These are phyloP conservation scores for Serrognathus titanus DNA, from an alignment of 2,888 invertebrate genomes.

Conservation along the genomic window DNA sequence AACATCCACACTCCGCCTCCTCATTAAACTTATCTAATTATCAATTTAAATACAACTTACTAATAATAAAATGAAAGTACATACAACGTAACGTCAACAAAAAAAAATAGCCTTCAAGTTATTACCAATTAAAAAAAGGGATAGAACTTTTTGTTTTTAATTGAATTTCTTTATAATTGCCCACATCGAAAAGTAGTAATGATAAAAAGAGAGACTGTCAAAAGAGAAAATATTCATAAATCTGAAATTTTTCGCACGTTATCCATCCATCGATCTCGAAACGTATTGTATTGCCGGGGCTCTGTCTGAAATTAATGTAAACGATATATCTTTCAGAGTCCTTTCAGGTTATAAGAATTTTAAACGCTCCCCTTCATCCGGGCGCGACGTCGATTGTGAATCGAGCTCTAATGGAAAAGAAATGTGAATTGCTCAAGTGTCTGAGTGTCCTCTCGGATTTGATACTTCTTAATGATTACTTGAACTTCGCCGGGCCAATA, in stretches of 20 bases:
- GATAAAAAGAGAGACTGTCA: too few species aligned
- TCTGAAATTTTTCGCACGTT: neutral
- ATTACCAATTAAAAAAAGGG: too few species aligned
- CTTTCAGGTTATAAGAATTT: neutral
- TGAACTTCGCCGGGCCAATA: constrained; percentile 10
- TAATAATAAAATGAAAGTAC: too few species aligned
- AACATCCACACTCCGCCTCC: too few species aligned
- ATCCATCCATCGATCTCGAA: neutral
- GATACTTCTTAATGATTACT: constrained; percentile 20
- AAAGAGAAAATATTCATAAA: too few species aligned
- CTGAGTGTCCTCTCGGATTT: constrained; percentile 3
- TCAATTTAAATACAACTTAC: too few species aligned
- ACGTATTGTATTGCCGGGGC: neutral
- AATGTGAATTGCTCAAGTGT: constrained; percentile 25
- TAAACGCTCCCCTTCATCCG: neutral
- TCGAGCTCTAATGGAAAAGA: constrained; percentile 38
- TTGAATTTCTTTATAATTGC: too few species aligned
- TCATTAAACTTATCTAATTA: too few species aligned
- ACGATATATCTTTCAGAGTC: neutral
- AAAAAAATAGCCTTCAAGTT: too few species aligned
- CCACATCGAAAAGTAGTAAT: too few species aligned
- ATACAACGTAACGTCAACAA: too few species aligned
- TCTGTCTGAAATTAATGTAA: neutral
- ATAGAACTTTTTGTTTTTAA: too few species aligned
- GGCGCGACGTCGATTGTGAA: constrained; percentile 4